These are phyloP conservation scores for Dreissena polymorpha DNA, from an alignment of 1,140 invertebrate genomes.

Conservation along the genomic window DNA sequence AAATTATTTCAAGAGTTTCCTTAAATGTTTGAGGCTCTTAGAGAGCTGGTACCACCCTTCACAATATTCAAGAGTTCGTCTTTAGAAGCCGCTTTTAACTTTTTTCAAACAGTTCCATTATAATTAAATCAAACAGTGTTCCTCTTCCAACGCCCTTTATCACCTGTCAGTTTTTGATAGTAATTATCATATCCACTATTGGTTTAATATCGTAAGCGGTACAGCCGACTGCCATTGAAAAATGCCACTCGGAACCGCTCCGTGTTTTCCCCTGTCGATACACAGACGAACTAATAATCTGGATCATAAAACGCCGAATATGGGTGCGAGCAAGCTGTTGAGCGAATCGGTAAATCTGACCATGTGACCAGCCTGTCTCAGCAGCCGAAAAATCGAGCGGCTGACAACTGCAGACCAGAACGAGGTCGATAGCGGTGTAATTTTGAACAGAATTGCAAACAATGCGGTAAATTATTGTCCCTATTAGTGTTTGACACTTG, in stretches of 20 bases:
- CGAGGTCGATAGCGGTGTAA: neutral
- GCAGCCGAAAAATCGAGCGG: slow-evolving; percentile 32
- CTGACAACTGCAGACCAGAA: neutral
- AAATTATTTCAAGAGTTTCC: too few species aligned
- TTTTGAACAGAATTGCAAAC: neutral
- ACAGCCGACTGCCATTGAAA: neutral
- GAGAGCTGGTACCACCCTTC: too few species aligned
- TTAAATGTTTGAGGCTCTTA: too few species aligned
- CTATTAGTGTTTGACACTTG: slow-evolving; percentile 7
- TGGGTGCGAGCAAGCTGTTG: slow-evolving; percentile 55
- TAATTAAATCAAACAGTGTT: too few species aligned
- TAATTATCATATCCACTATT: slow-evolving; percentile 6
- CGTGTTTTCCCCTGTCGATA: neutral
- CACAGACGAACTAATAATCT: slow-evolving; percentile 1
- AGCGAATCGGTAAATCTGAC: slow-evolving; percentile 8
- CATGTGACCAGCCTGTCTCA: slow-evolving; percentile 24
- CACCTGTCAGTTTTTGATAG: neutral
- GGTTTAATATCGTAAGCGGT: neutral
- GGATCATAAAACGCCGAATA: slow-evolving; percentile 50
- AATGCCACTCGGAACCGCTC: neutral
- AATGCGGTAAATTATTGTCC: slow-evolving; percentile 4
- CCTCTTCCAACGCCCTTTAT: too few species aligned
- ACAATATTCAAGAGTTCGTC: too few species aligned
- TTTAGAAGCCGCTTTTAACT: too few species aligned
- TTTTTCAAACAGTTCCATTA: too few species aligned